Evolutionary conservation across 2,797 vertebrate genomes (phyloP).

Genomic region (Cetoscarus ocellatus): DNA sequence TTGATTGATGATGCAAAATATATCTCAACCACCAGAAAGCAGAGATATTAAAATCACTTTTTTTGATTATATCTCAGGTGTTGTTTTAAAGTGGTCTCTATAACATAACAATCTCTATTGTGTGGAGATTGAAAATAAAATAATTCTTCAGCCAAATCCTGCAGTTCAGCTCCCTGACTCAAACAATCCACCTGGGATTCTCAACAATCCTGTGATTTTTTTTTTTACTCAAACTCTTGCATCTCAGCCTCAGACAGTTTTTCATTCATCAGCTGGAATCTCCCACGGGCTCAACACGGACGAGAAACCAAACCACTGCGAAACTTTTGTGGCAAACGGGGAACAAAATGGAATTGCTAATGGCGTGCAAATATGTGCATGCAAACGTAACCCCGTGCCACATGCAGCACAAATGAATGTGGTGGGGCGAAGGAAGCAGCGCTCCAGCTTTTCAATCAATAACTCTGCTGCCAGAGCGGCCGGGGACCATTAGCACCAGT

Average conservation of each 20-base stretch:
- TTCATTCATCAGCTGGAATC: constrained; percentile 24
- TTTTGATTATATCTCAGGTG: not conserved
- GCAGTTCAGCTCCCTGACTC: not conserved
- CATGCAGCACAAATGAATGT: constrained; percentile 32
- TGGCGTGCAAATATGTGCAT: constrained; percentile 5
- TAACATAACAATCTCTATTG: not conserved
- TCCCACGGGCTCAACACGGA: constrained; percentile 1
- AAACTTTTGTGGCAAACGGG: not conserved
- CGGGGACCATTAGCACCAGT: constrained; percentile 68
- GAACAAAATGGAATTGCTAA: not conserved
- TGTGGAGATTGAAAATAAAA: not conserved
- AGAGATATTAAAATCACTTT: not conserved
- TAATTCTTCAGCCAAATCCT: not conserved
- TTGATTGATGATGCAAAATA: too few species aligned
- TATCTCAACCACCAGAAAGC: too few species aligned
- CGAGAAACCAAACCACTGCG: constrained; percentile 9
- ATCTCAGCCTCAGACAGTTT: constrained; percentile 6
- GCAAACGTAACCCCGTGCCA: constrained; percentile 25
- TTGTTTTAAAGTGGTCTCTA: not conserved
- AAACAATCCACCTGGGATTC: constrained; percentile 9
- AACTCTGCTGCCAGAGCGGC: constrained; percentile 42
- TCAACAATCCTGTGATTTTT: constrained; percentile 8
- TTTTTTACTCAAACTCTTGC: constrained; percentile 12
- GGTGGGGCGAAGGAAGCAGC: constrained; percentile 27
- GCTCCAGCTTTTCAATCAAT: constrained; percentile 65